Evolutionary conservation across 2,113 vertebrate species (phyloP), one percentile per base, ranked within the genome.

Genomic region (Ammodytes marinus): DNA sequence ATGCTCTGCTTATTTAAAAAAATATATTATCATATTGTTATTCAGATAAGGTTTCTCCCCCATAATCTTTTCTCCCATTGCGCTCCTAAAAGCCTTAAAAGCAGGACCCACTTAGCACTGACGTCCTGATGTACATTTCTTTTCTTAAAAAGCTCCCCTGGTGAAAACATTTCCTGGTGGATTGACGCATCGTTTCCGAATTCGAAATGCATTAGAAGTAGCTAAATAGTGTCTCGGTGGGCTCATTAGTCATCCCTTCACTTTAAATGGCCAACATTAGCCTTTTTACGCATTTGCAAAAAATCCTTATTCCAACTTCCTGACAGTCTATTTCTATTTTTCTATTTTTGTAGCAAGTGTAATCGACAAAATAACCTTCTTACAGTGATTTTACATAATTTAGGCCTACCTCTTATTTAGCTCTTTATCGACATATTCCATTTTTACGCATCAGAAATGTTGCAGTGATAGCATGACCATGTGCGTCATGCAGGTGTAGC

Each of bases 61-160:
- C 49, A 40, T 80, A 74, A 89, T 85, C 79, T 78, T 61, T 58
- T 19, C 12, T 64, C 85, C 73, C 82, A 54, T 15, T 10, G 75
- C 67, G 68, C 59, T 14, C 68, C 19, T 53, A 67, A 77, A 73
- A 66, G 35, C 53, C 0, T 61, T 79, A 64, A 84, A 67, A 84
- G 74, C 70, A 63, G 53, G 14, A 55, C n/a, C 68, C 86, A 76
- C 72, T 70, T 9, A 66, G 66, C 59, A 47, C 60, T 37, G n/a
- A 66, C 40, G 52, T 64, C 35, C 67, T 27, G 27, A 43, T 70
- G 53, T n/a, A 35, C 49, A 70, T 58, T 71, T 77, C 27, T 27
- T 27, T 27, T 27, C 27, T 67, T 61, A 40, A 50, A 49, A 88
- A 64, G 4, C 45, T 71, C 75, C 50, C 46, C 19, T 14, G 52